Evolutionary conservation across 92 coral and sea anemone genomes (phyloP).

Genomic region (Porites cylindrica): DNA sequence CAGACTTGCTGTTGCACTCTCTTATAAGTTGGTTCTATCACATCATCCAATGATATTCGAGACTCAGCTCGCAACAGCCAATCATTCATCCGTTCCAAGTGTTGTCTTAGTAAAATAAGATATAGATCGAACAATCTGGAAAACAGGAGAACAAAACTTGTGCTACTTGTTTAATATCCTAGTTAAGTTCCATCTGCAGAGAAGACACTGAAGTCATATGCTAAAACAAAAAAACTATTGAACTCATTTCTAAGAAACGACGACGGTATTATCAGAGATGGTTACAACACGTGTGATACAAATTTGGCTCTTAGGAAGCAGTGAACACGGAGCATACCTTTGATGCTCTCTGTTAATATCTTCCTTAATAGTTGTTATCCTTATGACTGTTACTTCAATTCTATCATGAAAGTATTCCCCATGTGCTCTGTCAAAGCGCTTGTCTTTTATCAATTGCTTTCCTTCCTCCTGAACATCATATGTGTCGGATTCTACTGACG

Average conservation of each 20-base stretch:
- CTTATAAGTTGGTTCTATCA: constrained; percentile 50
- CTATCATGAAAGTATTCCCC: constrained; percentile 67
- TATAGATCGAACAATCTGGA: constrained; percentile 68
- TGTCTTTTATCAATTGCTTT: constrained; percentile 33
- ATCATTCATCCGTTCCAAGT: constrained; percentile 73
- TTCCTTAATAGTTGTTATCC: constrained; percentile 58
- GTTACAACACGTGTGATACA: too few species aligned
- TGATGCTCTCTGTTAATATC: constrained; percentile 59
- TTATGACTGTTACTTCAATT: constrained; percentile 65
- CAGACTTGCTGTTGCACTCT: constrained; percentile 44
- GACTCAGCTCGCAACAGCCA: constrained; percentile 82
- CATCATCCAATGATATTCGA: constrained; percentile 71
- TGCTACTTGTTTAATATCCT: too few species aligned
- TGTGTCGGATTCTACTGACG: constrained; percentile 41
- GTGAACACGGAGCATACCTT: constrained; percentile 35
- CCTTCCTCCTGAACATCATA: constrained; percentile 60
- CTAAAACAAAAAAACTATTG: too few species aligned
- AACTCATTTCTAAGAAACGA: too few species aligned
- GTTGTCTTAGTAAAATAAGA: constrained; percentile 68
- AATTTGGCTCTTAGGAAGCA: neutral
- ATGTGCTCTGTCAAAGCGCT: constrained; percentile 42
- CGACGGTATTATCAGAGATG: too few species aligned
- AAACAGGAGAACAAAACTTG: neutral
- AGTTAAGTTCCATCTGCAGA: too few species aligned
- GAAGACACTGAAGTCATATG: too few species aligned